phyloP scores from a whole-genome alignment of 1,140 invertebrate species.

The Drosophila mauritiana region DNA sequence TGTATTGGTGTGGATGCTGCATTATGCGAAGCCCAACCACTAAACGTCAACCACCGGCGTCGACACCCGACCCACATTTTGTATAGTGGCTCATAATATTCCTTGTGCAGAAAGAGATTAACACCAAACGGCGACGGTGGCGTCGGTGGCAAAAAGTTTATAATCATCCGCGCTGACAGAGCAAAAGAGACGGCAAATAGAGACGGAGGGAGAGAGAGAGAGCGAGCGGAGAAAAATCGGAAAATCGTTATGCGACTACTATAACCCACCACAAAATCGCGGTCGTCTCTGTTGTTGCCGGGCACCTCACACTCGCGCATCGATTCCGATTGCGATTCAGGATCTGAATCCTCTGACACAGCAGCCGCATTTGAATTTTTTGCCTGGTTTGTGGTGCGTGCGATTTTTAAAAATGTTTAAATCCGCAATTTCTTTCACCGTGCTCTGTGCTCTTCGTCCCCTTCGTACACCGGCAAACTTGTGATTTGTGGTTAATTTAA shows the following conservation, averaged over 20 bases:
- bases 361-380: slow-evolving; percentile 75
- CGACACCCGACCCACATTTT: slow-evolving; percentile 71
- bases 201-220: background rate
- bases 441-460: slow-evolving; percentile 13
- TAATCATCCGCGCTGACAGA: slow-evolving; percentile 56
- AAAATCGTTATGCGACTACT: slow-evolving; percentile 76
- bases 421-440: slow-evolving; percentile 29
- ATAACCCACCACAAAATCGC: slow-evolving; percentile 80
- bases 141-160: slow-evolving; percentile 59
- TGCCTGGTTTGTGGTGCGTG: slow-evolving; percentile 64
- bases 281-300: slow-evolving; percentile 70
- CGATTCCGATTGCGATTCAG: slow-evolving; percentile 43
- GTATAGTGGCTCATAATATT: slow-evolving; percentile 70
- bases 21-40: slow-evolving; percentile 67
- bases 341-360: slow-evolving; percentile 37
- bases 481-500: slow-evolving; percentile 79
- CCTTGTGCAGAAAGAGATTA: slow-evolving; percentile 75
- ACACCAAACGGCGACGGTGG: slow-evolving; percentile 61
- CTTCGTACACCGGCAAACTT: slow-evolving; percentile 11
- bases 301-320: slow-evolving; percentile 71
- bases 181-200: background rate
- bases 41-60: slow-evolving; percentile 81
- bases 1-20: slow-evolving; percentile 51
- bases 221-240: slow-evolving; percentile 57
- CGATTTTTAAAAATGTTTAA: slow-evolving; percentile 37